Conservation (phyloP, 2,797 vertebrate genomes). For the Tadarida brasiliensis region DNA sequence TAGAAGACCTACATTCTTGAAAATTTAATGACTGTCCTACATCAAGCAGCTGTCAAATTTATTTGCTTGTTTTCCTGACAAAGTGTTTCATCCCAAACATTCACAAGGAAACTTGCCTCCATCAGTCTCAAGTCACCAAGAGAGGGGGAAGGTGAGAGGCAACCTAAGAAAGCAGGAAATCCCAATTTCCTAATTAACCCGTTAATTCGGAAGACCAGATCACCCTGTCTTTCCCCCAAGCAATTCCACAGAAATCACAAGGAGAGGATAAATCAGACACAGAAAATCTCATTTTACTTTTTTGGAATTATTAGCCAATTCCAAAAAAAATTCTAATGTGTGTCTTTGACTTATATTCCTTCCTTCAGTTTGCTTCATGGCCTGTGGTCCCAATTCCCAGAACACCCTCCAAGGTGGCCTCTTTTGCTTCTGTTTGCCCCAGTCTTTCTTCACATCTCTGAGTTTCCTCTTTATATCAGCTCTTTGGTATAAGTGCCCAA, state of each 20-base stretch:
- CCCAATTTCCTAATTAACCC: slow-evolving; percentile 73
- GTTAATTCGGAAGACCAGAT: slow-evolving; percentile 30
- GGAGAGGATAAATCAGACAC: background rate
- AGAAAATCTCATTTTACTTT: background rate
- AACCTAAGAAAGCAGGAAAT: slow-evolving; percentile 61
- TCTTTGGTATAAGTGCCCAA: background rate
- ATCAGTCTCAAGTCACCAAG: slow-evolving; percentile 58
- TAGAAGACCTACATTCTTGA: slow-evolving; percentile 83
- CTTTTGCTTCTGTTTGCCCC: background rate
- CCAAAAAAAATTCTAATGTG: background rate
- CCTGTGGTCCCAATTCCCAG: background rate
- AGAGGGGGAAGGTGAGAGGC: slow-evolving; percentile 22
- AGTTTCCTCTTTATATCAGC: background rate
- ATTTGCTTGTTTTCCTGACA: slow-evolving; percentile 81
- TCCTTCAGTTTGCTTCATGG: background rate
- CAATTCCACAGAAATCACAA: slow-evolving; percentile 39
- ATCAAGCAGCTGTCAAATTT: slow-evolving; percentile 87
- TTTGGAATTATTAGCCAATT: background rate
- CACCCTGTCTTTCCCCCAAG: slow-evolving; percentile 8
- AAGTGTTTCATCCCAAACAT: slow-evolving; percentile 70
- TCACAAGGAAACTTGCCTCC: slow-evolving; percentile 75
- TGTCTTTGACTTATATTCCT: background rate
- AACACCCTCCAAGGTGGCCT: background rate
- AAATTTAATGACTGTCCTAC: slow-evolving; percentile 86
- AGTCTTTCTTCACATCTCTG: background rate